Percentiles rank a stretch among this genome's conserved stretches.
Evolutionary conservation across 2,113 vertebrate genomes (phyloP).

Genomic region (Cairina moschata): DNA sequence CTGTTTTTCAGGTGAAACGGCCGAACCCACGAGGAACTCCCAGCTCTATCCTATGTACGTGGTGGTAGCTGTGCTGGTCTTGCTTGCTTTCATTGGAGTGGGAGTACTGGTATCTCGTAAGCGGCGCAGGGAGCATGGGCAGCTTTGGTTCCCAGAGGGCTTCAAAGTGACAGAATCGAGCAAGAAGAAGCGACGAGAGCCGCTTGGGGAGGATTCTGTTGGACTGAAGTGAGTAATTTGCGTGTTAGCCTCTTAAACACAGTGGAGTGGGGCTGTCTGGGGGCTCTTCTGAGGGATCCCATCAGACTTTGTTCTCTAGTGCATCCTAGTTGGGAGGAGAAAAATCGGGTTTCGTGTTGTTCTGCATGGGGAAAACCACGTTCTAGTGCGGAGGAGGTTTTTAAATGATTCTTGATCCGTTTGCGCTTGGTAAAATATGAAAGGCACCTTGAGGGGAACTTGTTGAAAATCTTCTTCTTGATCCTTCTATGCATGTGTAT

Average conservation of each 20-base stretch:
- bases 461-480: not conserved
- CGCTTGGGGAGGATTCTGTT: constrained; percentile 95
- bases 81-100: constrained; percentile 84
- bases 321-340: not conserved
- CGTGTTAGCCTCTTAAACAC: not conserved
- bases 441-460: not conserved
- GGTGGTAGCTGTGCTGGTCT: constrained; percentile 77
- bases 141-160: constrained; percentile 98
- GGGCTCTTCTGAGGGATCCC: not conserved
- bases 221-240: constrained; percentile 91
- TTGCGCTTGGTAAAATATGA: not conserved
- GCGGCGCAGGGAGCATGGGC: constrained; percentile 93
- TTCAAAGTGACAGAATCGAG: constrained; percentile 95
- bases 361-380: not conserved
- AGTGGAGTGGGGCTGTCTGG: not conserved
- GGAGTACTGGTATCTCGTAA: constrained; percentile 93
- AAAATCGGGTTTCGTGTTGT: not conserved
- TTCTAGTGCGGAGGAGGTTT: not conserved
- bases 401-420: not conserved
- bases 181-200: constrained; percentile 97
- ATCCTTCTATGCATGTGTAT: not conserved
- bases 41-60: constrained; percentile 86
- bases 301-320: accelerated
- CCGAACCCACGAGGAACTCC: constrained; percentile 49
- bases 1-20: constrained; percentile 80